These are phyloP conservation scores for Syndactyla subalaris DNA, from an alignment of 2,797 vertebrate genomes.

Conservation along the genomic window DNA sequence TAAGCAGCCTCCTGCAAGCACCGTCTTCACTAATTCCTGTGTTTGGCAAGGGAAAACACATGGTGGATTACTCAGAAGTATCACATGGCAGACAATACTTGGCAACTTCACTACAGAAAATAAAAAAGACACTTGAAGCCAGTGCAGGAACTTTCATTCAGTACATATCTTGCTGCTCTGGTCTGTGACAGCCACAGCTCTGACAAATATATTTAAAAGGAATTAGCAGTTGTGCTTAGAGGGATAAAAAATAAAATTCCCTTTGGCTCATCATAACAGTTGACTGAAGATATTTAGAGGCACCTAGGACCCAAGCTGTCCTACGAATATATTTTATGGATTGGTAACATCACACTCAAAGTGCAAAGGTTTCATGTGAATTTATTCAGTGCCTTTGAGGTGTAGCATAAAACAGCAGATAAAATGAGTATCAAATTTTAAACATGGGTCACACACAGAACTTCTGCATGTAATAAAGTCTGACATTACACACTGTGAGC, in stretches of 20 bases:
- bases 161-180: background rate
- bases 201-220: background rate
- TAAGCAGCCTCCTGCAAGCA: background rate
- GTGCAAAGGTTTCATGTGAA: background rate
- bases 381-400: background rate
- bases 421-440: fast-evolving
- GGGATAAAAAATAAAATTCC: background rate
- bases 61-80: background rate
- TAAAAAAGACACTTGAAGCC: background rate
- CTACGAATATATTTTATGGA: background rate
- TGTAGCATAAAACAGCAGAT: background rate
- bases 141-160: background rate
- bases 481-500: background rate
- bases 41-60: background rate
- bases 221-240: background rate
- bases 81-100: background rate
- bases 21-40: fast-evolving
- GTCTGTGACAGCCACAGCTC: background rate
- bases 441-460: background rate
- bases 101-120: background rate
- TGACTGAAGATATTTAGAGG: background rate
- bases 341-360: background rate
- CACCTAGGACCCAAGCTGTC: background rate
- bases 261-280: background rate
- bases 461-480: background rate